Evolutionary conservation across 2,888 invertebrate genomes (phyloP), one percentile per base, ranked within the genome.

Genomic region (Hydraecia micacea): DNA sequence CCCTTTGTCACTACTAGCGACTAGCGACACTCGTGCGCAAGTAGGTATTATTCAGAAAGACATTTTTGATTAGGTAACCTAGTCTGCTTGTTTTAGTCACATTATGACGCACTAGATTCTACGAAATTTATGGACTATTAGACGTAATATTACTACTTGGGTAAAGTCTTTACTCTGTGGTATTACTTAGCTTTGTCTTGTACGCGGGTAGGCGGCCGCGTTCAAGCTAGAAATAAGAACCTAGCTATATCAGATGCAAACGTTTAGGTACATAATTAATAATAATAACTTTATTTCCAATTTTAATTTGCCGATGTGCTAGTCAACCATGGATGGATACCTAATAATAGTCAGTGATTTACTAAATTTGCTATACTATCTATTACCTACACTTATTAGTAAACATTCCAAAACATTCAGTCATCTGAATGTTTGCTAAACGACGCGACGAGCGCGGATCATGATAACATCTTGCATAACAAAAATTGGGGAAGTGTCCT

Each of bases 1-100:
- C 68, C 86, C 55, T 46, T 28, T 15, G 28, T 28, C 58, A 52
- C 32, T n/a, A n/a, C n/a, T n/a, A n/a, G n/a, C n/a, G n/a, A n/a
- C n/a, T 36, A 62, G 11, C 21, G 76, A 42, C 49, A 72, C 75
- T 58, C 62, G 7, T 67, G 39, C 75, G 66, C 77, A 36, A 4
- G 25, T n/a, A n/a, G n/a, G n/a, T 67, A 68, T 63, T 39, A 32
- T 39, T 49, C 15, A 65, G 42, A 42, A 52, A n/a, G 28, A 36
- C n/a, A 39, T 11, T 42, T 65, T 66, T 2, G 3, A 32, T 25
- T 42, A 42, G 11, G 42, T 13, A 39, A 42, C 32, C 5, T 46
- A 28, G 8, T 3, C 7, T 46, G 32, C 6, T 36, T 55, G 39
- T 62, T 66, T 67, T 55, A 67, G n/a, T 42, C 28, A 68, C 15